Percentiles rank a stretch among this genome's conserved stretches.
Conservation (phyloP, 2,797 vertebrate genomes). For the Hybognathus amarus region DNA sequence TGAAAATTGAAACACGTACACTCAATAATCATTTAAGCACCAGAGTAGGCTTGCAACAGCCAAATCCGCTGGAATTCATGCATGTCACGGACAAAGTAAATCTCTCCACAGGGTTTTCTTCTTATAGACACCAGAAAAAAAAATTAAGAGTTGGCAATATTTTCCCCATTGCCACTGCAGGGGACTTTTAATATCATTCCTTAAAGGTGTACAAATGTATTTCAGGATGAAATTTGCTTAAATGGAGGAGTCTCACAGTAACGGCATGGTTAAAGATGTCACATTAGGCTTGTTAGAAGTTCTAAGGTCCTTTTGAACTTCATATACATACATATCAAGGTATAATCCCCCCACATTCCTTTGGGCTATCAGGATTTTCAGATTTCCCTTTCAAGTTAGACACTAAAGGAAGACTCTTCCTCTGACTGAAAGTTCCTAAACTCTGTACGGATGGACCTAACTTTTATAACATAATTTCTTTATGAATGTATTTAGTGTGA, state of each 20-base stretch:
- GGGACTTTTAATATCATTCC: constrained; percentile 21
- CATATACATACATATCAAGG: constrained; percentile 23
- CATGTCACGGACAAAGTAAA: constrained; percentile 20
- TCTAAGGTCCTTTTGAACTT: constrained; percentile 20
- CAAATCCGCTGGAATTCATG: constrained; percentile 29
- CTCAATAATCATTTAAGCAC: constrained; percentile 43
- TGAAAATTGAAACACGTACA: constrained; percentile 40
- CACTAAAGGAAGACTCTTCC: background rate
- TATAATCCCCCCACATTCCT: background rate
- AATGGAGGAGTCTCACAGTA: background rate
- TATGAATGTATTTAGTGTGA: no score
- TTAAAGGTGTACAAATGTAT: constrained; percentile 36
- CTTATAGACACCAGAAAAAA: constrained; percentile 1
- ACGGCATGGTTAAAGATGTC: constrained; percentile 5
- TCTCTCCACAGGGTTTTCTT: background rate
- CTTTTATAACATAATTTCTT: no score
- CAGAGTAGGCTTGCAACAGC: constrained; percentile 8
- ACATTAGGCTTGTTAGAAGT: constrained; percentile 25
- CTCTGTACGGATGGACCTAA: background rate
- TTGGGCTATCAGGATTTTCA: constrained; percentile 12
- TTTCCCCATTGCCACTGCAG: constrained; percentile 22
- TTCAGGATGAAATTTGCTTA: constrained; percentile 8
- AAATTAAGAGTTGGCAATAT: constrained; percentile 24
- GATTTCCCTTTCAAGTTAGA: constrained; percentile 15
- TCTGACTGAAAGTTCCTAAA: background rate